Evolutionary conservation across 2,888 invertebrate genomes (phyloP), one percentile per base, ranked within the genome.

Genomic region (Dioctria rufipes): DNA sequence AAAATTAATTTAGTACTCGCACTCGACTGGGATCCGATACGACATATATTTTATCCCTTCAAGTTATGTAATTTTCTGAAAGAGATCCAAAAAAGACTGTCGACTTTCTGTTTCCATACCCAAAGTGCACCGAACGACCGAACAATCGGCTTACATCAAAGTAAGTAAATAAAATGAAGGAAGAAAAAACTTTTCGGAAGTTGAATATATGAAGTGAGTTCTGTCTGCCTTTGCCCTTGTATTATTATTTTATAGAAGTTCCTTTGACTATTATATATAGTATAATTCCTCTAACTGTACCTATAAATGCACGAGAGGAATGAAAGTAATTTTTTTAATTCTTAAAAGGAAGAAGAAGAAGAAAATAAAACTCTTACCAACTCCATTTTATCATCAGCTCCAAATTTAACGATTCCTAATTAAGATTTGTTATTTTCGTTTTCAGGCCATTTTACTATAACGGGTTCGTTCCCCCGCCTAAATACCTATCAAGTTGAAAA

Each of bases 61-160:
- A n/a, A 0, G 11, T n/a, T n/a, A 54, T 54, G 54, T 54, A 54
- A 54, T 54, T 54, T 54, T 25, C 25, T 8, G 54, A 11, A 54
- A 54, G 11, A 54, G 54, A 54, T 54, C 11, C 11, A 11, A n/a
- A 54, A 54, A 54, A 54, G 54, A 54, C 54, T 54, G 54, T 4
- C 11, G 54, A 54, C 54, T 54, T n/a, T 8, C 6, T 11, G 54
- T 54, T 4, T 8, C 11, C 54, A n/a, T 54, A 11, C 54, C 54
- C 11, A 54, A n/a, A 54, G 54, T n/a, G 11, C 11, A 8, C 54
- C 54, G 11, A 54, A n/a, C 46, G 25, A 25, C 25, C 25, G 25
- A 46, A 46, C 54, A 54, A 54, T 54, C 54, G 54, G 54, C 11
- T 54, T 54, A 54, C 54, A 54, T 54, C 54, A 54, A 54, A 54